Evolutionary conservation across 2,113 vertebrate species (phyloP).

Genomic region (Neodon shergylaensis): DNA sequence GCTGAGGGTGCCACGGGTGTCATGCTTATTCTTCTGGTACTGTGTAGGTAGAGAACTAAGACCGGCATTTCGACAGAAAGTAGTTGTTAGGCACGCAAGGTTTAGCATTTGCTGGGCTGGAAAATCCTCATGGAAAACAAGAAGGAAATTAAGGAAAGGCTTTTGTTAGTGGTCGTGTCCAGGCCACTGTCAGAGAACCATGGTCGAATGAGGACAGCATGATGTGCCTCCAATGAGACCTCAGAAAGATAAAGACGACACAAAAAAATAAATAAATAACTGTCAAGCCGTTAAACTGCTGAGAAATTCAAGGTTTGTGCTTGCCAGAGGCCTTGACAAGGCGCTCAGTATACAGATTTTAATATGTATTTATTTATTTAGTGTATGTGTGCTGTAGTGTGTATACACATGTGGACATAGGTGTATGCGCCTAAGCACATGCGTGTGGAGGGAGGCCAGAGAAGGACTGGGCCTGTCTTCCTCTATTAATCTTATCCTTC

Average conservation of each 20-base stretch:
- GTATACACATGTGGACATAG: no score
- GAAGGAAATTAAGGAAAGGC: neutral
- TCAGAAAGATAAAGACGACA: neutral
- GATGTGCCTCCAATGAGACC: neutral
- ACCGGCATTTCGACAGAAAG: neutral
- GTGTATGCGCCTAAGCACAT: neutral
- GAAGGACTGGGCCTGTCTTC: neutral
- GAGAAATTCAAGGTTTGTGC: neutral
- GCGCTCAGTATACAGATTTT: neutral
- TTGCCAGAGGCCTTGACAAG: neutral
- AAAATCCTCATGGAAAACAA: neutral
- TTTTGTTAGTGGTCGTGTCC: neutral
- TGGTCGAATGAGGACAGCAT: neutral
- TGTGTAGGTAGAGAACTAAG: neutral
- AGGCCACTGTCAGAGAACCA: neutral
- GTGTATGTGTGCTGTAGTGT: neutral
- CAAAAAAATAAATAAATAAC: neutral
- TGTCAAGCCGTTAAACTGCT: neutral
- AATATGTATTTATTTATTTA: neutral
- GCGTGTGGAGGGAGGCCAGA: neutral
- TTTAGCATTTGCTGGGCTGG: neutral
- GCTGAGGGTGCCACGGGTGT: neutral
- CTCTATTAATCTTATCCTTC: neutral
- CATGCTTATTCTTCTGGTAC: neutral
- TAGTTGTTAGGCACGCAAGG: neutral